phyloP scores from a whole-genome alignment of 2,888 invertebrate genomes.

The Cheilosia pagana region DNA sequence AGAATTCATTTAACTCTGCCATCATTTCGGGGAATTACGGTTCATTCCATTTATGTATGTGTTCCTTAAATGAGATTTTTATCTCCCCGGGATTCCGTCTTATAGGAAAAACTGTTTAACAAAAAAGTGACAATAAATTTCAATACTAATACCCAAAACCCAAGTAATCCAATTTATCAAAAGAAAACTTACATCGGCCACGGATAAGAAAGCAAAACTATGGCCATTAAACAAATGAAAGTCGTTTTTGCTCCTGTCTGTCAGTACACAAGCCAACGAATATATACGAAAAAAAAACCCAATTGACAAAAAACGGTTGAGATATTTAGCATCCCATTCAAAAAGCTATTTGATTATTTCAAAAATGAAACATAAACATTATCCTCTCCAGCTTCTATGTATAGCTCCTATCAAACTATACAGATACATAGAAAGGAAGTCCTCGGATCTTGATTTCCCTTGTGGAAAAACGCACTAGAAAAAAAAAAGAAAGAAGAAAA shows the following conservation, averaged over 20 bases:
- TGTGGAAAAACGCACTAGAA: constrained; percentile 34
- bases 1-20: too few species aligned
- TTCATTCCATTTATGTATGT: too few species aligned
- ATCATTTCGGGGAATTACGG: too few species aligned
- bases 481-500: constrained; percentile 18
- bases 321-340: constrained; percentile 50
- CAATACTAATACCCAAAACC: neutral
- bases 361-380: constrained; percentile 52
- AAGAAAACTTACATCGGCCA: neutral
- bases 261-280: neutral
- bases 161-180: too few species aligned
- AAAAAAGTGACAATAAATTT: constrained; percentile 17
- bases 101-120: too few species aligned
- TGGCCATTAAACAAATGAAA: constrained; percentile 39
- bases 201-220: constrained; percentile 16
- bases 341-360: constrained; percentile 40
- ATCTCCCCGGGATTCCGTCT: too few species aligned
- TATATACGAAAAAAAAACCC: neutral
- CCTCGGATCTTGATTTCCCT: constrained; percentile 59
- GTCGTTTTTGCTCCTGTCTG: constrained; percentile 36
- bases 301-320: constrained; percentile 15
- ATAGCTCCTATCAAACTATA: neutral
- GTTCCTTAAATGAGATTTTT: too few species aligned
- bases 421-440: constrained; percentile 25
- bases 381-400: neutral